A percentile compares a stretch with the other conserved stretches of the same genome.
Conservation (phyloP, 2,888 invertebrate genomes). For the Caenorhabditis wallacei region DNA sequence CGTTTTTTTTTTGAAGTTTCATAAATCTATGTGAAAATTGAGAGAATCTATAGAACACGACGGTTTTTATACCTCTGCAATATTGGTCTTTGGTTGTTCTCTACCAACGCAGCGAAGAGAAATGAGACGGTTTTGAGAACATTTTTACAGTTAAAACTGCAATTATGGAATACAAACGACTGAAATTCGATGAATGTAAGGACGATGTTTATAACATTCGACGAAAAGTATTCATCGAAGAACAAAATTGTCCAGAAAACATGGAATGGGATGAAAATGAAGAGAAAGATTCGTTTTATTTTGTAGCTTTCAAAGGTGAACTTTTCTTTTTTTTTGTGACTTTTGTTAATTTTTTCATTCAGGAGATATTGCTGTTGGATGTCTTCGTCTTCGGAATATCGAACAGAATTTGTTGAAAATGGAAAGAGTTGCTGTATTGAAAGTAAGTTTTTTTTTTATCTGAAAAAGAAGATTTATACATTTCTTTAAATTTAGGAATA, state of each 20-base stretch:
- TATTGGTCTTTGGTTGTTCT: conserved; percentile 1
- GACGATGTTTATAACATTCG: conserved; percentile 45
- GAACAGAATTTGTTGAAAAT: conserved; percentile 49
- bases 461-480: neutral
- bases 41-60: neutral
- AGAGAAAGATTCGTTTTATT: conserved; percentile 52
- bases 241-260: conserved; percentile 65
- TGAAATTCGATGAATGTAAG: conserved; percentile 45
- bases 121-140: no score
- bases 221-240: conserved; percentile 64
- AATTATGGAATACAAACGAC: conserved; percentile 54
- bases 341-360: neutral
- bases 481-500: conserved; percentile 21
- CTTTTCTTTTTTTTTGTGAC: neutral
- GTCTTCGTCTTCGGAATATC: conserved; percentile 42
- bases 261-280: conserved; percentile 68
- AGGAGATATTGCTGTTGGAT: conserved; percentile 53
- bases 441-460: conserved; percentile 24
- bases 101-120: neutral
- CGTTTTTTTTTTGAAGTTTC: conserved; percentile 5
- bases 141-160: conserved; percentile 5
- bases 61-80: neutral
- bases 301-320: conserved; percentile 54
- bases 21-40: neutral
- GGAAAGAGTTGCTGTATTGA: conserved; percentile 63